Base-by-base conservation (phyloP, 2,797 vertebrate species). In the Menidia menidia region DNA sequence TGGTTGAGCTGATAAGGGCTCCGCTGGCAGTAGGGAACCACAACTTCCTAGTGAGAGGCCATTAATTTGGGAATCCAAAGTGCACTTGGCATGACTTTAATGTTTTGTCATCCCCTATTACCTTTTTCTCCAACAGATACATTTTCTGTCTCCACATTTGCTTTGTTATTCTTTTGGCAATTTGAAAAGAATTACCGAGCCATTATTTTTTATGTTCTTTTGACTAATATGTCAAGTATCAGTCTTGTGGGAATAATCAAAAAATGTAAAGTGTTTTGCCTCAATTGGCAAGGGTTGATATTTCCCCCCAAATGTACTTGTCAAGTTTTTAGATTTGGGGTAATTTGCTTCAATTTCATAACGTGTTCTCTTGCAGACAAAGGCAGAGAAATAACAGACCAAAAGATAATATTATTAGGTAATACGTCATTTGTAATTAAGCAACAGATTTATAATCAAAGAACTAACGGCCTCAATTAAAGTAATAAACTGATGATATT, bases 1-100 rank as follows among this genome's bases (percentile, higher is more conserved):
- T 83, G 79, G 75, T 75, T 60, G 75, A 73, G 72, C 55, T 76
- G 78, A 88, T 86, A 88, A 90, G 82, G 82, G 67, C 71, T 81
- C 64, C 25, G 13, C 64, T 82, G 78, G 85, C 75, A 77, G 63
- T 44, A 42, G 79, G 69, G 59, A 39, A 67, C 78, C 60, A 33
- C 7, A 67, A 68, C 83, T 84, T 85, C 84, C 82, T 71, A 65
- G 71, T 79, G 75, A 81, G 74, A 30, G 71, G 82, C 58, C 70
- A 71, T 85, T 88, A 65, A 90, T 92, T 86, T 83, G 71, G 51
- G 60, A 80, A 80, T 75, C 64, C 69, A 75, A 76, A 72, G 68
- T 65, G 55, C 54, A 64, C 64, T 60, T 80, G 68, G 68, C 67
- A 74, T 77, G 61, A 64, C 57, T 77, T 79, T 74, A 76, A 82